Evolutionary conservation across 2,888 invertebrate genomes (phyloP), one percentile per base, ranked within the genome.

Genomic region (Idaea biselata): DNA sequence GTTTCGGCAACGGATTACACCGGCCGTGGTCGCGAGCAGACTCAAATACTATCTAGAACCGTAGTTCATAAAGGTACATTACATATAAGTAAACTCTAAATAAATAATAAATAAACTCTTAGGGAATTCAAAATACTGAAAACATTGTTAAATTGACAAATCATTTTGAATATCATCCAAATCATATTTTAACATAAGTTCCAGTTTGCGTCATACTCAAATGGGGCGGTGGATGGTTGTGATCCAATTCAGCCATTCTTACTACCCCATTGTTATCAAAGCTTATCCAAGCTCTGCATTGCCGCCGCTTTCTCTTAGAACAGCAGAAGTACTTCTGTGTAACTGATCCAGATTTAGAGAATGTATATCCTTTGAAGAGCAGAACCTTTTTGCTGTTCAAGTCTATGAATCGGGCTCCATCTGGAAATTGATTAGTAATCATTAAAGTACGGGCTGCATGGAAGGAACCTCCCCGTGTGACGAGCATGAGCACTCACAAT

Each of bases 231-330:
- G 59, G 61, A 16, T 72, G 72, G 55, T 70, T 68, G 18, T 69
- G 68, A 1, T 61, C 60, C 6, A 58, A 17, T 14, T 8, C 8
- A 7, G 59, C 18, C 4, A 16, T 11, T 16, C 60, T 62, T 1
- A 69, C 53, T 4, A 8, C 7, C 61, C 67, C 65, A 16, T 63
- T 7, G 8, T 62, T 60, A 6, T 66, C 67, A 7, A 76, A 59
- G 6, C 59, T 66, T 2, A 76, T 66, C 18, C 63, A 72, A 0
- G 76, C 76, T 1, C 61, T 65, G 25, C 77, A 76, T 0, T 62
- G 58, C 14, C 68, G 62, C 1, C 63, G 68, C 4, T 55, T 32
- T 60, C 64, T 68, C 58, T 66, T 69, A 6, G 73, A 71, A 59
- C 73, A 73, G 18, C 71, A 75, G 55, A 64, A 70, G 57, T 67